Conservation (phyloP, 2,113 vertebrate species). For the Entomyzon cyanotis region DNA sequence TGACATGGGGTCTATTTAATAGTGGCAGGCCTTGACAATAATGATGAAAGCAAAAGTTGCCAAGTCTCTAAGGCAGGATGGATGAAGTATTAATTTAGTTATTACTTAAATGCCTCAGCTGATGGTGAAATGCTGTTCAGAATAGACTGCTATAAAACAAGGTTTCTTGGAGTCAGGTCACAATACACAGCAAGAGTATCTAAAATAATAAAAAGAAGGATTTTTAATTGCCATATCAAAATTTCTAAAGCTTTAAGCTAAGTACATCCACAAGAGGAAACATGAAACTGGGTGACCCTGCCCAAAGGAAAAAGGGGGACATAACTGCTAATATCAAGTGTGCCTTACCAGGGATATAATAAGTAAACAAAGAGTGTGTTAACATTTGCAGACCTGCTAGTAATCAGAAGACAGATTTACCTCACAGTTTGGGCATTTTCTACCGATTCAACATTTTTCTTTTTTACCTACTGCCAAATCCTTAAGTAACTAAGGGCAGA, state of each 20-base stretch:
- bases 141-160: constrained; percentile 29
- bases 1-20: not conserved
- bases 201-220: not conserved
- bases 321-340: not conserved
- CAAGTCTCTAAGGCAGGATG: constrained; percentile 16
- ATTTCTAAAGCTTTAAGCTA: not conserved
- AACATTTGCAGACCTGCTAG: not conserved
- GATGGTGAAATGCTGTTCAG: constrained; percentile 26
- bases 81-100: constrained; percentile 27
- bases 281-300: not conserved
- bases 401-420: not conserved
- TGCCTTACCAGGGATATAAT: not conserved
- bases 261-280: not conserved
- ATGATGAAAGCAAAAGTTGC: constrained; percentile 12
- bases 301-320: not conserved
- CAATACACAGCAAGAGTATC: constrained; percentile 22
- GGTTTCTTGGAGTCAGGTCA: not conserved
- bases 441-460: not conserved
- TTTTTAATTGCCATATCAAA: not conserved
- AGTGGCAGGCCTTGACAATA: not conserved
- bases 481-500: not conserved
- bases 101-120: not conserved
- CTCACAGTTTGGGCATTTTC: not conserved
- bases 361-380: not conserved
- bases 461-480: not conserved